These are phyloP conservation scores for Toxotes lorentzi DNA, from an alignment of 2,797 vertebrate species.

Conservation along the genomic window DNA sequence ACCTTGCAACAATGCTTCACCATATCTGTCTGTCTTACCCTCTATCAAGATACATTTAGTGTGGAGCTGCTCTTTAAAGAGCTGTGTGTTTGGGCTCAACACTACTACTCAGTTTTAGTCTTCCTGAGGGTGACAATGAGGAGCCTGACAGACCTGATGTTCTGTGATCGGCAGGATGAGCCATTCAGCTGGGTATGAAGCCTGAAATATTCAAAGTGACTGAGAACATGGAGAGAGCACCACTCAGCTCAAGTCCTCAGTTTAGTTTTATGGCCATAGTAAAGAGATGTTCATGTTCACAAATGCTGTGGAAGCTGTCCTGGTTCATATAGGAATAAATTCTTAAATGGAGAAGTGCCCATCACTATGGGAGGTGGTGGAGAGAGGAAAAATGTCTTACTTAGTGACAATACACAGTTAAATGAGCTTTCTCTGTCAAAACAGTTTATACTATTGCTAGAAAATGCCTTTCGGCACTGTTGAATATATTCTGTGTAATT, in stretches of 20 bases:
- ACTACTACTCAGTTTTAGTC: conserved; percentile 22
- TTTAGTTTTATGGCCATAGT: not conserved
- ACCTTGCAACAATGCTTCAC: not conserved
- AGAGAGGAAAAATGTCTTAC: conserved; percentile 25
- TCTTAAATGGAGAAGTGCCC: not conserved
- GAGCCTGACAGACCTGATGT: conserved; percentile 17
- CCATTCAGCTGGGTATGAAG: not conserved
- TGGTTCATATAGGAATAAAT: not conserved
- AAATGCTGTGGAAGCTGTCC: conserved; percentile 11
- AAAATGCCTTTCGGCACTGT: conserved; percentile 44
- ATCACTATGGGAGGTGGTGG: conserved; percentile 13
- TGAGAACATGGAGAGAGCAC: not conserved
- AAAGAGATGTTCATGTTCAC: conserved; percentile 1
- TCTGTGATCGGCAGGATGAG: conserved; percentile 22
- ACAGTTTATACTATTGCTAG: conserved; percentile 45
- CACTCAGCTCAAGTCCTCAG: not conserved
- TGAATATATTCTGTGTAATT: conserved; percentile 47
- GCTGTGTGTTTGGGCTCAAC: not conserved
- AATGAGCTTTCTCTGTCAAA: conserved; percentile 43
- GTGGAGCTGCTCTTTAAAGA: conserved; percentile 7
- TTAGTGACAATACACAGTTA: conserved; percentile 37
- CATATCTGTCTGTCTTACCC: not conserved
- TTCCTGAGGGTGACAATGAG: conserved; percentile 28
- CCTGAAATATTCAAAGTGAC: conserved; percentile 28
- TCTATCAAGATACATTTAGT: not conserved